Evolutionary conservation across 1,140 invertebrate species (phyloP).

Genomic region (Procambarus virginalis): DNA sequence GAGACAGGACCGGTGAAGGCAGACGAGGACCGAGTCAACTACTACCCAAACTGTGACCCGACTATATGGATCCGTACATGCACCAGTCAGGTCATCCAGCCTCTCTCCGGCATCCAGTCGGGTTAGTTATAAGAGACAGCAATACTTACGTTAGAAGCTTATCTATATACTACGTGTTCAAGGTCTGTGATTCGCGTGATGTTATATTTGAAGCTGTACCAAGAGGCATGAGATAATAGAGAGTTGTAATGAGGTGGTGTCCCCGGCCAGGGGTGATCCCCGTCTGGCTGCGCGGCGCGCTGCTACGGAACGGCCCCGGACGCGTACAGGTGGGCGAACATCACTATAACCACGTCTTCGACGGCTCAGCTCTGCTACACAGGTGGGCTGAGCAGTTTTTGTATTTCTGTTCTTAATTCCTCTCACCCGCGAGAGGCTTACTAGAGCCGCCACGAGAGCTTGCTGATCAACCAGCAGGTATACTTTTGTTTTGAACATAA

Average conservation of each 20-base stretch:
- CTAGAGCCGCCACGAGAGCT: no score
- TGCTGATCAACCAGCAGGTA: no score
- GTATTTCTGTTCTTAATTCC: no score
- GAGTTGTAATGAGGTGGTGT: background rate
- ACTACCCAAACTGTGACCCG: constrained; percentile 75
- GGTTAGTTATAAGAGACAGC: constrained; percentile 23
- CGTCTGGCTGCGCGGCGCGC: constrained; percentile 84
- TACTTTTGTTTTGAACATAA: no score
- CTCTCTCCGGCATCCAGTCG: constrained; percentile 46
- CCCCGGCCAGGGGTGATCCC: constrained; percentile 80
- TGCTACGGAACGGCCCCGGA: constrained; percentile 90
- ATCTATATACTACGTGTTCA: no score
- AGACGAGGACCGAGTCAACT: constrained; percentile 39
- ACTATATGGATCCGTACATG: constrained; percentile 87
- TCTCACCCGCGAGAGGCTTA: no score
- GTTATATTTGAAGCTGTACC: no score
- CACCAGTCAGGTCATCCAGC: constrained; percentile 77
- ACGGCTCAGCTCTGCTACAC: constrained; percentile 88
- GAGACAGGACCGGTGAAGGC: background rate
- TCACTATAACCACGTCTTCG: constrained; percentile 87
- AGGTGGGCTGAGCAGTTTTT: constrained; percentile 73
- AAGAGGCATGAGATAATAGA: no score
- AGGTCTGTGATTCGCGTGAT: no score
- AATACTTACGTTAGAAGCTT: no score
- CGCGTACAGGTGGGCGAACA: constrained; percentile 85